Base-by-base conservation (phyloP, 2,888 invertebrate genomes). In the Andrena haemorrhoa region DNA sequence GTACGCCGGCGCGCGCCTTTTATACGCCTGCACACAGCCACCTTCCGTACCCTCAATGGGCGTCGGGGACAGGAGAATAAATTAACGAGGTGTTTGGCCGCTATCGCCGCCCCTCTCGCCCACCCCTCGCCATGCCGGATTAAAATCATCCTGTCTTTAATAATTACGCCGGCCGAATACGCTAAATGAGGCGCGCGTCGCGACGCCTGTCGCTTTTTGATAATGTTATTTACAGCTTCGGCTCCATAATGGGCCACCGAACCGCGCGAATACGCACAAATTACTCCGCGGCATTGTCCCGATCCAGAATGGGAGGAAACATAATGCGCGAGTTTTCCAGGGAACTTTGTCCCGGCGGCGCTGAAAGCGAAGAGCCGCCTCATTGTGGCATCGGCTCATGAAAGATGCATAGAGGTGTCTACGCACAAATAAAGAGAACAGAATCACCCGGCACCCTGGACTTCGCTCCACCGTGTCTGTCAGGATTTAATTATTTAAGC, bases 11-110 rank as follows among this genome's bases (percentile, higher is more conserved):
- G 41, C 60, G 33, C 23, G 56, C 23, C 56, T 23, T 60, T 47
- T 66, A 26, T 66, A 70, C 75, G 58, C 58, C 41, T 31, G 33
- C 41, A 47, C 77, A 65, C 58, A 47, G n/a, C 56, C 53, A 41
- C 61, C 23, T 47, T 47, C 29, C 63, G 77, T 35, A 33, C 66
- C 47, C 71, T 83, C 68, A 86, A 88, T 84, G 80, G 75, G 41
- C 82, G 83, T 72, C 77, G 76, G 74, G 75, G 79, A 71, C 79
- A 75, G 70, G 66, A 80, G 78, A 84, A 89, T 88, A 85, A 89
- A 89, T 89, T 89, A 89, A 89, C 86, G 88, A 89, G 86, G 84
- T 84, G 87, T 89, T 89, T 87, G 86, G 85, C 77, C 82, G 80
- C 79, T 64, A 79, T 84, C 87, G 35, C 72, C 76, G 31, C 58